These are phyloP conservation scores for Drosophila aff. DNA, from an alignment of 1,140 invertebrate genomes.

Conservation along the genomic window DNA sequence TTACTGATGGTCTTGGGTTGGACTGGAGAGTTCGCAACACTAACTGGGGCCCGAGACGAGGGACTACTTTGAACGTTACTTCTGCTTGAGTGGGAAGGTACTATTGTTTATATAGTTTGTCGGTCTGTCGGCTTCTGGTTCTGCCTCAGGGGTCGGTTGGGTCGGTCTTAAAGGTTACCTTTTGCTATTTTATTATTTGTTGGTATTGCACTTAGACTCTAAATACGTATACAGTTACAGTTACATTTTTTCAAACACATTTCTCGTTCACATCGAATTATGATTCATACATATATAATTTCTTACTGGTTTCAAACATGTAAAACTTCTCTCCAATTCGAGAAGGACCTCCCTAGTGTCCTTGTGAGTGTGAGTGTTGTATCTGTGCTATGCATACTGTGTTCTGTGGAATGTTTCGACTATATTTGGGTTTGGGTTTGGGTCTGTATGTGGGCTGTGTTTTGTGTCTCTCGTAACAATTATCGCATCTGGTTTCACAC, in stretches of 20 bases:
- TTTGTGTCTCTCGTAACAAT: constrained; percentile 62
- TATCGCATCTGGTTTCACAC: constrained; percentile 55
- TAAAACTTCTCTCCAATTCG: constrained; percentile 45
- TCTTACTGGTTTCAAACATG: constrained; percentile 31
- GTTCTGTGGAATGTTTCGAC: constrained; percentile 38
- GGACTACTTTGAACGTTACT: constrained; percentile 33
- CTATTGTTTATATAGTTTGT: constrained; percentile 68
- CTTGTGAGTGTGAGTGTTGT: constrained; percentile 23
- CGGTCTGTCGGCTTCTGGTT: constrained; percentile 28
- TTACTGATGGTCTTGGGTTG: constrained; percentile 30
- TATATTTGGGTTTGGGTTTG: constrained; percentile 16
- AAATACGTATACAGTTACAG: constrained; percentile 79
- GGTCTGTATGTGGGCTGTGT: constrained; percentile 19
- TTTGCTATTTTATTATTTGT: constrained; percentile 55
- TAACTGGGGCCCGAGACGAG: constrained; percentile 17
- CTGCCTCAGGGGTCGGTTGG: constrained; percentile 9
- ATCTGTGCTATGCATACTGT: constrained; percentile 31
- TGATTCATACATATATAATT: constrained; percentile 33
- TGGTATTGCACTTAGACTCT: constrained; percentile 78
- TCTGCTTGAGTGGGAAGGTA: constrained; percentile 68
- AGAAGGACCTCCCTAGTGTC: constrained; percentile 17
- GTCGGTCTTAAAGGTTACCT: constrained; percentile 51
- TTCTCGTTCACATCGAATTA: constrained; percentile 54
- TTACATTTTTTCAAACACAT: constrained; percentile 69
- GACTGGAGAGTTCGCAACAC: constrained; percentile 29